Evolutionary conservation across 2,113 vertebrate genomes (phyloP).

Genomic region (Mus pahari): DNA sequence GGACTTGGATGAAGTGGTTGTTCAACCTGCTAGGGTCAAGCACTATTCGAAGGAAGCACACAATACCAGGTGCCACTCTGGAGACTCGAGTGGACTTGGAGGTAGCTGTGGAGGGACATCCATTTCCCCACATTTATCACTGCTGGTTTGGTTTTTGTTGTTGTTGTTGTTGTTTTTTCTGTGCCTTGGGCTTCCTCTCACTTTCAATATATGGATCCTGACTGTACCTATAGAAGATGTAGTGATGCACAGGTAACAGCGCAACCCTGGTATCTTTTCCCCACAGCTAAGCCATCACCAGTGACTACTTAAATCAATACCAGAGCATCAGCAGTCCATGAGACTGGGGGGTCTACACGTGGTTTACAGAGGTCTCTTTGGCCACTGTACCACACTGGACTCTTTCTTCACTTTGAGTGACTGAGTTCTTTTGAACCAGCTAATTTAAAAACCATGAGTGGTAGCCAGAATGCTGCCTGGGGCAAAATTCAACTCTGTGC

Average conservation of each 20-base stretch:
- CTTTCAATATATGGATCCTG: not conserved
- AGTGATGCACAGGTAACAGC: not conserved
- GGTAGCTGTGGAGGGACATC: too few species aligned
- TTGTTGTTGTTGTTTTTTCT: rapidly evolving
- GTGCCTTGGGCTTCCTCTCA: not conserved
- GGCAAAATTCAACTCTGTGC: not conserved
- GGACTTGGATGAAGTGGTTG: not conserved
- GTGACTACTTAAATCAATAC: not conserved
- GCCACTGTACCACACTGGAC: not conserved
- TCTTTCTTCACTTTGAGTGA: not conserved
- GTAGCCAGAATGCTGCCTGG: not conserved
- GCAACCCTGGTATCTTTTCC: not conserved
- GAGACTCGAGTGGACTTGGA: not conserved
- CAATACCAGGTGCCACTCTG: rapidly evolving
- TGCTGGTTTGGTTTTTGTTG: too few species aligned
- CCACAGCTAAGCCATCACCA: not conserved
- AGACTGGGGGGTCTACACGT: not conserved
- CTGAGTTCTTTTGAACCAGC: not conserved
- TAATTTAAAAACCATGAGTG: not conserved
- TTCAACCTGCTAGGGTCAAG: not conserved
- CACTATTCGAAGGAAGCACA: not conserved
- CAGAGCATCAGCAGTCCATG: not conserved
- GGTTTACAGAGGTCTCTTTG: not conserved
- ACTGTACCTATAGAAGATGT: not conserved
- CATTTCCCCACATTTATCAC: not conserved